phyloP scores from a whole-genome alignment of 1,140 invertebrate genomes.

The Euura lappo region DNA sequence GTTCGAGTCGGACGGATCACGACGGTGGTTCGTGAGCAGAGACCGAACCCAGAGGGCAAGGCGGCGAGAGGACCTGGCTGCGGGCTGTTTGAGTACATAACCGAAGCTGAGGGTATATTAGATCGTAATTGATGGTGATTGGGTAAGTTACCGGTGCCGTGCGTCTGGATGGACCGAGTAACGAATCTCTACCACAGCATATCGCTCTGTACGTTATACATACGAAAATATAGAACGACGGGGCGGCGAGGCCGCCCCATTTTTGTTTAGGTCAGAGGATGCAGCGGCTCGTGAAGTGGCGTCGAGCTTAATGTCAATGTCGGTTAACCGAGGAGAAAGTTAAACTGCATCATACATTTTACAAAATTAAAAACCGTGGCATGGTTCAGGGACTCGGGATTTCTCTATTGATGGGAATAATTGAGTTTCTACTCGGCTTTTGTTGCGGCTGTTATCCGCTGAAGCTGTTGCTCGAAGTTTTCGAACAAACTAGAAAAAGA shows the following conservation, averaged over 20 bases:
- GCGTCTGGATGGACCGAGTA: background rate
- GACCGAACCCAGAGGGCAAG: background rate
- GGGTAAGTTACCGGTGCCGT: background rate
- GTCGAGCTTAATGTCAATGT: background rate
- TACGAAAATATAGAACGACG: background rate
- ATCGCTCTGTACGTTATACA: background rate
- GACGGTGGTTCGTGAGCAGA: background rate
- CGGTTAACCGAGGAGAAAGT: background rate
- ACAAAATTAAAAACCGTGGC: too few relatives aligned
- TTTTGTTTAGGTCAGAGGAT: background rate
- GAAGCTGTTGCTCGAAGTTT: too few relatives aligned
- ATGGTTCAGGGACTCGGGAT: too few relatives aligned
- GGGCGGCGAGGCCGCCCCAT: background rate
- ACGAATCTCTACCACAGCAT: background rate
- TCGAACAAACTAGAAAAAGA: too few relatives aligned
- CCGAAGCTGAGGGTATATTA: background rate
- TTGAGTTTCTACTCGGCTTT: too few relatives aligned
- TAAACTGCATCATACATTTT: background rate
- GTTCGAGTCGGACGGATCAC: background rate
- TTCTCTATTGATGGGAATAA: too few relatives aligned
- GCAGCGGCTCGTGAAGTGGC: background rate
- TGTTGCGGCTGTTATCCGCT: too few relatives aligned
- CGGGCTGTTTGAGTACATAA: background rate
- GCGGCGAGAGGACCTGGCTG: background rate
- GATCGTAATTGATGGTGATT: background rate